A percentile compares a stretch with the other conserved stretches of the same genome.
Conservation (phyloP, 1,140 invertebrate species). For the Diachasma alloeum region DNA sequence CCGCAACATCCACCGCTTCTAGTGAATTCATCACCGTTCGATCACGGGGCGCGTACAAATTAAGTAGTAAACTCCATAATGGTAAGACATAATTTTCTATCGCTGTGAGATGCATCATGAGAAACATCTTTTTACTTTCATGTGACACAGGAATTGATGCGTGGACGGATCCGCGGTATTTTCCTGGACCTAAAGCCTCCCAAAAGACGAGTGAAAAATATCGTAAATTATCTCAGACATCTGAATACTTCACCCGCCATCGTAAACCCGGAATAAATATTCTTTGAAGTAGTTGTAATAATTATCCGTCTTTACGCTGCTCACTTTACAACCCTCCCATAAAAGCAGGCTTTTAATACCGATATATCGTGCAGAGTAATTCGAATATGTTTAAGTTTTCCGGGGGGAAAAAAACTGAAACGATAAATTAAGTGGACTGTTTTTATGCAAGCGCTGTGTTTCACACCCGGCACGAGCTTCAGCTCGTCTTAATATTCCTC, state of each 20-base stretch:
- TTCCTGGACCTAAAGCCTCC: too few relatives aligned
- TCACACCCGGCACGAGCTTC: slow-evolving; percentile 22
- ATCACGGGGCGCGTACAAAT: too few relatives aligned
- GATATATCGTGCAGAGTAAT: background rate
- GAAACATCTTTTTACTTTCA: background rate
- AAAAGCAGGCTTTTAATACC: background rate
- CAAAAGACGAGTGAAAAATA: too few relatives aligned
- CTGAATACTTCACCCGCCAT: background rate
- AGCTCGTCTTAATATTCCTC: background rate
- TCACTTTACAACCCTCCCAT: background rate
- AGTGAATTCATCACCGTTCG: too few relatives aligned
- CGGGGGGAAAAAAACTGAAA: background rate
- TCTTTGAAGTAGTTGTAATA: background rate
- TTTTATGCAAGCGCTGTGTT: slow-evolving; percentile 36
- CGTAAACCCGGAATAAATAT: background rate
- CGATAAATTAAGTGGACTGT: slow-evolving; percentile 13
- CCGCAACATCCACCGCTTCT: too few relatives aligned
- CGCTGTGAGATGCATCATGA: too few relatives aligned
- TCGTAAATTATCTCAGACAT: background rate
- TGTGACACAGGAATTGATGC: too few relatives aligned
- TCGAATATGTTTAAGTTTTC: background rate
- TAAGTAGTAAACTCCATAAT: too few relatives aligned
- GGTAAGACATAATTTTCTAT: too few relatives aligned
- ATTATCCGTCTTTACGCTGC: background rate
- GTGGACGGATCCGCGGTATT: background rate